A percentile compares a stretch with the other conserved stretches of the same genome.
Conservation (phyloP, 1,140 invertebrate genomes). For the Rhyacophila brunnea region DNA sequence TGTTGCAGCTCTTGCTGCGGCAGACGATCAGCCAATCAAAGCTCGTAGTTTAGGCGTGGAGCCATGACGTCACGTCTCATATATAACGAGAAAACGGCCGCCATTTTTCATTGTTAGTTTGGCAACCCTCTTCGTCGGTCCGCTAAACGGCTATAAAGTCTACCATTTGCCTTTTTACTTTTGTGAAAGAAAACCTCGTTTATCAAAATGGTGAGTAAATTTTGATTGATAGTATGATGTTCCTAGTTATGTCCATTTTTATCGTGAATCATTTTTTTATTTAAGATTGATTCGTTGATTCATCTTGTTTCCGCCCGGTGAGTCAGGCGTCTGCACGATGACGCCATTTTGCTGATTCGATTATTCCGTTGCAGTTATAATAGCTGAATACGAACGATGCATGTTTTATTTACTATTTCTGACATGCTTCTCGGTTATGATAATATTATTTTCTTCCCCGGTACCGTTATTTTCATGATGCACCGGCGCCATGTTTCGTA, state of each 20-base stretch:
- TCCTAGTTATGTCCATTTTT: no score
- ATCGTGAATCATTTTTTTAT: neutral
- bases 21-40: constrained; percentile 3
- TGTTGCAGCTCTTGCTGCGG: constrained; percentile 53
- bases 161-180: neutral
- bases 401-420: no score
- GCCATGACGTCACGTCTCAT: constrained; percentile 13
- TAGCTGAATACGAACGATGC: no score
- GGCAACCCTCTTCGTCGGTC: constrained; percentile 16
- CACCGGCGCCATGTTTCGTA: neutral
- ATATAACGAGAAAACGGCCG: constrained; percentile 5
- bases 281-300: neutral
- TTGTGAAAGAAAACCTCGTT: neutral
- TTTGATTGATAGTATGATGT: neutral
- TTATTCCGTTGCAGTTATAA: no score
- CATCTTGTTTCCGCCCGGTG: no score
- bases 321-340: no score
- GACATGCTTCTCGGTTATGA: no score
- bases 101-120: constrained; percentile 19
- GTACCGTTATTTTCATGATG: no score
- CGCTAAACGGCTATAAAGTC: constrained; percentile 9
- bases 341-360: no score
- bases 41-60: no score
- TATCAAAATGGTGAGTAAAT: constrained; percentile 20
- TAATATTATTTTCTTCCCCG: no score